A percentile compares a stretch with the other conserved stretches of the same genome.
These are phyloP conservation scores for Odontocerum albicorne DNA, from an alignment of 2,888 invertebrate genomes.

Conservation along the genomic window DNA sequence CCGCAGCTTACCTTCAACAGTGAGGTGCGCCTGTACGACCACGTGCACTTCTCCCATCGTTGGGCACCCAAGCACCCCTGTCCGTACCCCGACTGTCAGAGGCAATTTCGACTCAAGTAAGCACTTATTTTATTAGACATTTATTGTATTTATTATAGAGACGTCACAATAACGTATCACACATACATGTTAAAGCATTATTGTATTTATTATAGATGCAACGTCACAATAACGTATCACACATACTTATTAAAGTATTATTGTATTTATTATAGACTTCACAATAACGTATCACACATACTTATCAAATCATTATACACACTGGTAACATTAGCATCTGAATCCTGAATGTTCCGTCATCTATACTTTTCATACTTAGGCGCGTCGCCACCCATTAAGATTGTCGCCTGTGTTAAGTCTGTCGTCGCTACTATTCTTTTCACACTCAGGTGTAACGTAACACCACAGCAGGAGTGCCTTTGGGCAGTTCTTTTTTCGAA, in stretches of 20 bases:
- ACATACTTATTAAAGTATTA: background rate
- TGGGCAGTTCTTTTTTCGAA: no score
- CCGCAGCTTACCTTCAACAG: constrained; percentile 41
- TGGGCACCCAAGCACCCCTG: constrained; percentile 52
- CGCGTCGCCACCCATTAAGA: no score
- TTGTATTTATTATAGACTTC: no score
- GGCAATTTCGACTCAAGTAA: constrained; percentile 51
- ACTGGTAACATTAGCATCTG: no score
- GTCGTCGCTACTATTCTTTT: no score
- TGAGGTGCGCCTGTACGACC: constrained; percentile 55
- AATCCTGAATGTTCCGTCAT: no score
- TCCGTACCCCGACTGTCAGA: constrained; percentile 48
- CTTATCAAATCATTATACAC: background rate
- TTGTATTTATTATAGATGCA: background rate
- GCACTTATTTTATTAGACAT: background rate
- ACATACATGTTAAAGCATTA: background rate
- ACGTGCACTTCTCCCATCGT: constrained; percentile 53
- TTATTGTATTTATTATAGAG: no score
- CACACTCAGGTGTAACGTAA: no score
- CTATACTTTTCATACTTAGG: no score
- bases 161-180: background rate
- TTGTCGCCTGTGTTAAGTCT: no score
- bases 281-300: background rate
- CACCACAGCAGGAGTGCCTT: no score
- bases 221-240: background rate